Base-by-base conservation (phyloP, 2,888 invertebrate species). In the Drosophila paracracens region DNA sequence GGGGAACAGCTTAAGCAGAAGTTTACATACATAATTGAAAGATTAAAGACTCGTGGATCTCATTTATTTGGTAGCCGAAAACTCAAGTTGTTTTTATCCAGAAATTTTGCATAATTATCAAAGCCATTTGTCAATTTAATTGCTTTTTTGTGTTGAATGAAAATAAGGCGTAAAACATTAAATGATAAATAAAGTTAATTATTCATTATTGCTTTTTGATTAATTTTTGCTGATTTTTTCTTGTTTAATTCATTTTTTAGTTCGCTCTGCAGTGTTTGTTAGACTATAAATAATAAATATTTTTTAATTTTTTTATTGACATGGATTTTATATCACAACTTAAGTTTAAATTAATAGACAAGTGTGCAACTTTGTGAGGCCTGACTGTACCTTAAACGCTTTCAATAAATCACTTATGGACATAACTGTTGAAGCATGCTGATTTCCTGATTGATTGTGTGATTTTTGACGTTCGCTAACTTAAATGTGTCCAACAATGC, bases 51-150 rank as follows among this genome's bases (percentile, higher is more conserved):
- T 21, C 36, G 36, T 51, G 50, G 18, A 60, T 7, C 51, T 29
- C 29, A 31, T 16, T 29, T 43, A 31, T 18, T 61, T 21, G 29
- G 6, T 21, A 10, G n/a, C 10, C 36, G 10, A 29, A 51, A 38
- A 51, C 10, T 1, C 13, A 11, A 38, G 38, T 31, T 33, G n/a
- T 33, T 64, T 60, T 31, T 29, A 33, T 50, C 7, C 53, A 10
- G 16, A 18, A 35, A 18, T 35, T 61, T 54, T 60, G 79, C 59
- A 73, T 67, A 78, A 67, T 76, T 63, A 56, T n/a, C 52, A n/a
- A 25, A 48, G 16, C 29, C 57, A 65, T 71, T 57, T 65, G 10
- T 56, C 43, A 56, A 33, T 40, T 56, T 56, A 21, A 46, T 71
- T 10, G 33, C 3, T 7, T 3, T 10, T 31, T 33, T 16, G 27